Evolutionary conservation across 2,888 invertebrate genomes (phyloP), one percentile per base, ranked within the genome.

Genomic region (Phania funesta): DNA sequence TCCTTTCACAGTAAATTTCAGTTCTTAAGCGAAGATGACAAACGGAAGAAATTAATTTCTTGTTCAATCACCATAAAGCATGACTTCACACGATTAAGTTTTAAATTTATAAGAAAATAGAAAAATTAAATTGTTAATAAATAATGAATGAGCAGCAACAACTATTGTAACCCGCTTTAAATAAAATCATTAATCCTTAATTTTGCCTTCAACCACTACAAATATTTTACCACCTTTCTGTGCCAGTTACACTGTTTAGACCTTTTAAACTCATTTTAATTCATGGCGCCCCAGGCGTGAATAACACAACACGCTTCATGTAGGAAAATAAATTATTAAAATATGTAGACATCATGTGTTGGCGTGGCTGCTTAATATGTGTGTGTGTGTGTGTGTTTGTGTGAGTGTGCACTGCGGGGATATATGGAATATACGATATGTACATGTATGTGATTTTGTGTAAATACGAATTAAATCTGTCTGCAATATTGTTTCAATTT

Each of bases 301-400:
- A 81, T 62, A 71, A 64, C 67, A 81, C 67, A 81, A 77, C 76
- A 64, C 73, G 46, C 11, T 77, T 38, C 50, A 32, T 71, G 76
- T 68, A 54, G 60, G 67, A 48, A 77, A 81, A 81, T 81, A 77
- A 81, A 77, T 81, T 77, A 81, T 77, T 81, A 62, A 81, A 56
- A 60, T 11, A 26, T 32, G 38, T 32, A 48, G 18, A 48, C 56
- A 68, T 24, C 60, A 67, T 38, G 7, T 62, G 32, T 35, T 16
- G n/a, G n/a, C n/a, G n/a, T 24, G 22, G 8, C 9, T 16, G n/a
- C n/a, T n/a, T n/a, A n/a, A n/a, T n/a, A 16, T 3, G 26, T 5
- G 0, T 38, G 35, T 0, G 4, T 38, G 4, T 38, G 35, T 38
- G n/a, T 38, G 3, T 1, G n/a, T 38, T 11, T 38, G n/a, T 38